These are phyloP conservation scores for Sterrhoptilus dennistouni DNA, from an alignment of 2,113 vertebrate species.

Conservation along the genomic window DNA sequence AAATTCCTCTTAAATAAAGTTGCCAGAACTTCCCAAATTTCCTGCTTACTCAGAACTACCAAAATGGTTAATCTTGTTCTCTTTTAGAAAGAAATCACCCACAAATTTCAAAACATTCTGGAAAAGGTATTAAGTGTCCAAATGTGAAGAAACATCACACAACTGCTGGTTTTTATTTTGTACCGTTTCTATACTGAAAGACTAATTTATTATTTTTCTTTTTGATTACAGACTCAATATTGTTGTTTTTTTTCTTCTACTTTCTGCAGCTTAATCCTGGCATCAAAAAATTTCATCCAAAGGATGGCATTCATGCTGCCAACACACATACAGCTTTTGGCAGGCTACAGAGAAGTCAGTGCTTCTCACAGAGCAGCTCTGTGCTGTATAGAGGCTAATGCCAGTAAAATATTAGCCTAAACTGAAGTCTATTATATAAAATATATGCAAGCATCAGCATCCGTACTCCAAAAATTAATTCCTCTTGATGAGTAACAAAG, in stretches of 20 bases:
- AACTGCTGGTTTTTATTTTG: not conserved
- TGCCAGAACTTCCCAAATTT: not conserved
- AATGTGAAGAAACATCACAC: not conserved
- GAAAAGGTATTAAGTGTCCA: not conserved
- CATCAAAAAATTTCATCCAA: not conserved
- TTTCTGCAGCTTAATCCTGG: not conserved
- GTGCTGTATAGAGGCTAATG: not conserved
- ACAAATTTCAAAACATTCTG: not conserved
- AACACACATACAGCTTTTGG: slow-evolving; percentile 11
- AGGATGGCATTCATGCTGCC: not conserved
- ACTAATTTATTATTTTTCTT: not conserved
- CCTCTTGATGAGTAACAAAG: not conserved
- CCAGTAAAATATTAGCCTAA: not conserved
- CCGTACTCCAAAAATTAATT: not conserved
- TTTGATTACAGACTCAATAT: not conserved
- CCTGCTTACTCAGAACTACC: not conserved
- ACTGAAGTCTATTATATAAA: not conserved
- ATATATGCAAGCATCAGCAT: not conserved
- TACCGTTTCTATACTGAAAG: not conserved
- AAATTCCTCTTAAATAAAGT: not conserved
- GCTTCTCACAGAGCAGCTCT: slow-evolving; percentile 31
- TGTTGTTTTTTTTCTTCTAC: not conserved
- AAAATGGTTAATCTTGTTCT: not conserved
- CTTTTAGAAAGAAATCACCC: not conserved
- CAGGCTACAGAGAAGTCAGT: not conserved